phyloP scores from a whole-genome alignment of 2,888 invertebrate genomes.

The Caenorhabditis doughertyi region DNA sequence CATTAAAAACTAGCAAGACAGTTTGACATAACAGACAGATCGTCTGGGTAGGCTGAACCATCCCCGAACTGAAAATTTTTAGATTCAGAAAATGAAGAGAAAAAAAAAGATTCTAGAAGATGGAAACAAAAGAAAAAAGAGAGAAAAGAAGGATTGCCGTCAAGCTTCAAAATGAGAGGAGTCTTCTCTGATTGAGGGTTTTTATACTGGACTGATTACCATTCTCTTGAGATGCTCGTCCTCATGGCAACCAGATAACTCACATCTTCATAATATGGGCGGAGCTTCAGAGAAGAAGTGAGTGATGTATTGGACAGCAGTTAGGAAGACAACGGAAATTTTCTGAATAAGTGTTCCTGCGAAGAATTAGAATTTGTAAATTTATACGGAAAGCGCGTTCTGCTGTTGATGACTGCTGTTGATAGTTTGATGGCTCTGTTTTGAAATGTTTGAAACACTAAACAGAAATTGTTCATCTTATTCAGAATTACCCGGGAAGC shows the following conservation, averaged over 20 bases:
- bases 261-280: not conserved
- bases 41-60: no score
- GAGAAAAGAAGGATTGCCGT: not conserved
- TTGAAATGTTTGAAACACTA: not conserved
- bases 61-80: no score
- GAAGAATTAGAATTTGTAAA: no score
- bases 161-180: not conserved
- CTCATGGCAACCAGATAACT: slow-evolving; percentile 5
- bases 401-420: no score
- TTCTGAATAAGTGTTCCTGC: no score
- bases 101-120: not conserved
- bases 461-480: not conserved
- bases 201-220: slow-evolving; percentile 2
- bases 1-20: not conserved
- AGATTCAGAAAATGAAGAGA: no score
- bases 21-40: no score
- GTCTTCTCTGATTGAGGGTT: not conserved
- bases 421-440: no score
- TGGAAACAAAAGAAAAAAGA: not conserved
- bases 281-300: not conserved
- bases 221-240: slow-evolving; percentile 11
- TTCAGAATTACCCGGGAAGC: slow-evolving; percentile 3
- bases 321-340: no score
- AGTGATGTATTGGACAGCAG: not conserved
- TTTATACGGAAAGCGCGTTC: no score